These are phyloP conservation scores for Coracopsis vasa DNA, from an alignment of 2,113 vertebrate species.

Conservation along the genomic window DNA sequence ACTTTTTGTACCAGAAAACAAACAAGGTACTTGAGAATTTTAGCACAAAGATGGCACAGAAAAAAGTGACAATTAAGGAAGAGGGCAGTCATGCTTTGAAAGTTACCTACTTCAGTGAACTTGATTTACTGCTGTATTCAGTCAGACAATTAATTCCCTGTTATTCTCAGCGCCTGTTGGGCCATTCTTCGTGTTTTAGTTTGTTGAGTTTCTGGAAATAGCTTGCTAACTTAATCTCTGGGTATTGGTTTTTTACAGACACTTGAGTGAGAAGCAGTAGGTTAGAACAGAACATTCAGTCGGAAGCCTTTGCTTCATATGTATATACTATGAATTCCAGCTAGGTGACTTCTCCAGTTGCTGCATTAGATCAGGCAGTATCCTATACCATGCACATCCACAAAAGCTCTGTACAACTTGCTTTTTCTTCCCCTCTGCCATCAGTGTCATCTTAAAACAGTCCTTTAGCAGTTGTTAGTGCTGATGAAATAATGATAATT, in stretches of 20 bases:
- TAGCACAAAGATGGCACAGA: not conserved
- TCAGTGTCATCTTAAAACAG: not conserved
- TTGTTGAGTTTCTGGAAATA: not conserved
- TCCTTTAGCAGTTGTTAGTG: not conserved
- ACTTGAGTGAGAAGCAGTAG: not conserved
- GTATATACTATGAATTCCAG: not conserved
- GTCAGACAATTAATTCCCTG: not conserved
- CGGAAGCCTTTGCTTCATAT: not conserved
- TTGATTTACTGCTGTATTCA: not conserved
- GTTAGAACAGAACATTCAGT: not conserved
- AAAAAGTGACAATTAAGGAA: not conserved
- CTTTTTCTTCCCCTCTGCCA: not conserved
- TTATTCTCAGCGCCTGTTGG: not conserved
- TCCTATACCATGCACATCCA: not conserved
- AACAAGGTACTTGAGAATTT: not conserved
- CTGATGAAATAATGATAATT: not conserved
- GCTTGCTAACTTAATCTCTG: conserved; percentile 15
- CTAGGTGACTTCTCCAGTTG: not conserved
- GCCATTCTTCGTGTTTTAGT: not conserved
- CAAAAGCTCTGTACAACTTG: not conserved
- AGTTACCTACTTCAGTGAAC: not conserved
- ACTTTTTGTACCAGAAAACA: not conserved
- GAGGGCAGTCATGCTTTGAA: not conserved
- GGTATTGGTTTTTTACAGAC: not conserved
- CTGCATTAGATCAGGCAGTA: not conserved